Evolutionary conservation across 2,888 invertebrate genomes (phyloP), one percentile per base, ranked within the genome.

Genomic region (Papilio elwesi): DNA sequence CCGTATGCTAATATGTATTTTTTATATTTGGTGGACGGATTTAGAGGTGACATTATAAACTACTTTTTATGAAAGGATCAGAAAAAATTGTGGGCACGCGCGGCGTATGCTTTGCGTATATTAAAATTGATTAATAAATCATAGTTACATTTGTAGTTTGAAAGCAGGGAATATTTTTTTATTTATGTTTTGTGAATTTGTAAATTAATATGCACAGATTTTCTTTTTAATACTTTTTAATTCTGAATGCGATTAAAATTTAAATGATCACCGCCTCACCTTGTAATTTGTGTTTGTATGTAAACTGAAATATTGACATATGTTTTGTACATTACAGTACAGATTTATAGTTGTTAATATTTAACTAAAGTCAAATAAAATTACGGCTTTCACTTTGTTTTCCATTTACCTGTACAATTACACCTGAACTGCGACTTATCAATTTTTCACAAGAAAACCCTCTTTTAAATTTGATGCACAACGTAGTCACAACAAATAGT

Each of bases 81-180:
- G 15, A 86, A 89, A 90, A 90, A 91, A 87, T 79, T 79, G 86
- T 88, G 90, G 91, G 91, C 92, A 92, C 90, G 91, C 87, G 92
- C 78, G 52, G 62, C 66, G 66, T 67, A 69, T 62, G 69, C 59
- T 66, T n/a, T 26, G 43, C 59, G 12, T 73, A 66, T 62, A 66
- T 70, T 73, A 70, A 73, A 73, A 51, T 59, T 65, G 26, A 62
- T 12, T 77, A 78, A 76, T 78, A 76, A 71, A 74, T 76, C 69
- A 67, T 64, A 57, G 76, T 78, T 62, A 70, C 70, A 51, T 75
- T 76, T 76, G 78, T 76, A 74, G 78, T 76, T 74, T 74, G 62
- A 51, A 51, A 38, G 15, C 26, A 62, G 49, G 13, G 15, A 43
- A 47, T 16, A 15, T 63, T 47, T 48, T 64, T 48, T 55, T 15